These are phyloP conservation scores for Miniopterus natalensis DNA, from an alignment of 2,113 vertebrate species.

Conservation along the genomic window DNA sequence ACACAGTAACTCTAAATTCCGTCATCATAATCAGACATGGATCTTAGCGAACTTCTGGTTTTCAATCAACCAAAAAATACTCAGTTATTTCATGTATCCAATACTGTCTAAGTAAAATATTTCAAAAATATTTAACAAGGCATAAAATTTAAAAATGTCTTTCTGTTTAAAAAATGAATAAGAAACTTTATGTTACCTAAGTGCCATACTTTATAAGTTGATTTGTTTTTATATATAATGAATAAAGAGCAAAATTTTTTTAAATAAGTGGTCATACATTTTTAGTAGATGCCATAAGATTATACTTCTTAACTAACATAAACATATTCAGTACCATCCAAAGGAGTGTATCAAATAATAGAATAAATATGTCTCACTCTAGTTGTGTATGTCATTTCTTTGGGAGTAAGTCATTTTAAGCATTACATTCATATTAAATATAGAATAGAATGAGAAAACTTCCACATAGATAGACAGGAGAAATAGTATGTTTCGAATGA, in stretches of 20 bases:
- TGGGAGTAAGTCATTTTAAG: not conserved
- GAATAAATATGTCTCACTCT: not conserved
- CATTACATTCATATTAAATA: not conserved
- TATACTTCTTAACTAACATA: not conserved
- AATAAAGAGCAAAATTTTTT: not conserved
- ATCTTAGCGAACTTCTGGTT: not conserved
- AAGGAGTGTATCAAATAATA: conserved; percentile 21
- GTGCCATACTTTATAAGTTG: not conserved
- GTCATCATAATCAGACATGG: not conserved
- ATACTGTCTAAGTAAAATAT: not conserved
- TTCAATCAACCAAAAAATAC: not conserved
- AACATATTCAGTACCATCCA: not conserved
- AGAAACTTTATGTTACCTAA: not conserved
- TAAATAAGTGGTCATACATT: not conserved
- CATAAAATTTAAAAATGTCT: not conserved
- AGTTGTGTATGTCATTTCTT: conserved; percentile 8
- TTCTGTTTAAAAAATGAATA: conserved; percentile 25
- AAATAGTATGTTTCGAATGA: conserved; percentile 45
- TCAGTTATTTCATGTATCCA: not conserved
- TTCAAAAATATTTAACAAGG: conserved; percentile 25
- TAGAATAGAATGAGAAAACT: not conserved
- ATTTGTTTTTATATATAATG: not conserved
- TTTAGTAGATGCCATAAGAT: not conserved
- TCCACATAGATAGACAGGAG: not conserved
- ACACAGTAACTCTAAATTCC: not conserved